A percentile compares a stretch with the other conserved stretches of the same genome.
Evolutionary conservation across 2,888 invertebrate species (phyloP).

Genomic region (Margaritifera margaritifera): DNA sequence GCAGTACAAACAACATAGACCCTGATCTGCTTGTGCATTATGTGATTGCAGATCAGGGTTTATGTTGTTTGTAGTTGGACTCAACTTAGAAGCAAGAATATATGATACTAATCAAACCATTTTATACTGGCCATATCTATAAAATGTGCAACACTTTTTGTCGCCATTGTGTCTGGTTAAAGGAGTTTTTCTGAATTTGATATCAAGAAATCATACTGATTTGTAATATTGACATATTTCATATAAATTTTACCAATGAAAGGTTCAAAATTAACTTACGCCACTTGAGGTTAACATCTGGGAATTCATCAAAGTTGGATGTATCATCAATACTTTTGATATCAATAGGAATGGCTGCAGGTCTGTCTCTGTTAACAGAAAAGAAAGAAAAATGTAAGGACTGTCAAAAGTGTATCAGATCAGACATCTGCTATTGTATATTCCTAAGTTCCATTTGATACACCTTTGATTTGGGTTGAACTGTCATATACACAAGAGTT

Average conservation of each 20-base stretch:
- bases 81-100: too few relatives aligned
- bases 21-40: too few relatives aligned
- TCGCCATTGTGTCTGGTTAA: too few relatives aligned
- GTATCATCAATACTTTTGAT: slow-evolving; percentile 99
- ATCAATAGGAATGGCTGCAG: slow-evolving; percentile 97
- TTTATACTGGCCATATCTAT: too few relatives aligned
- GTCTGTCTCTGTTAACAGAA: slow-evolving; percentile 81
- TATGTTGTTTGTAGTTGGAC: too few relatives aligned
- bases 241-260: background rate
- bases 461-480: background rate
- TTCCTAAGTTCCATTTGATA: slow-evolving; percentile 1
- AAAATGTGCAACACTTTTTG: too few relatives aligned
- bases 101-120: too few relatives aligned
- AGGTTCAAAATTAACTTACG: slow-evolving; percentile 80
- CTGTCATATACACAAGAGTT: too few relatives aligned
- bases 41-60: too few relatives aligned
- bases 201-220: slow-evolving; percentile 4
- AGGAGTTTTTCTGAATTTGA: too few relatives aligned
- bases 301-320: slow-evolving; percentile 99
- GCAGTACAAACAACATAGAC: too few relatives aligned
- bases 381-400: background rate
- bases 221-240: background rate
- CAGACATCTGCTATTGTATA: background rate
- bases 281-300: slow-evolving; percentile 98
- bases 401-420: background rate